phyloP scores from a whole-genome alignment of 1,140 invertebrate species.

The Pseudomyrmex dendroicus region DNA sequence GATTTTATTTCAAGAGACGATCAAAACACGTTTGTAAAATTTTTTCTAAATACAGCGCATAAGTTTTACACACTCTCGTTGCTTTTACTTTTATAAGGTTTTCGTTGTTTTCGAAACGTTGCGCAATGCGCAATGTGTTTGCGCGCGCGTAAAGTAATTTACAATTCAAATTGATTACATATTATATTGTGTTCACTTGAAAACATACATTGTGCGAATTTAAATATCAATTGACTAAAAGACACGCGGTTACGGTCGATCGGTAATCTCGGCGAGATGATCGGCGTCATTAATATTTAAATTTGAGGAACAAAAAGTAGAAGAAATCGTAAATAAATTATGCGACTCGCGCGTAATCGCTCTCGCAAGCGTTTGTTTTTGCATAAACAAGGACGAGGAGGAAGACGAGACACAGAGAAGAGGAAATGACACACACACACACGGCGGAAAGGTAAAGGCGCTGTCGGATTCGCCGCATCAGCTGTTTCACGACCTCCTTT shows the following conservation, averaged over 20 bases:
- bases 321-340: background rate
- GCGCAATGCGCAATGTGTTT: too few species aligned
- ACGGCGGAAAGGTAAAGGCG: background rate
- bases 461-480: slow-evolving; percentile 61
- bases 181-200: background rate
- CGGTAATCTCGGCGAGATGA: background rate
- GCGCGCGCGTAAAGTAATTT: too few species aligned
- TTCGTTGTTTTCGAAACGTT: too few species aligned
- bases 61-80: too few species aligned
- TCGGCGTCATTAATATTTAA: background rate
- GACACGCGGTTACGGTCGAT: background rate
- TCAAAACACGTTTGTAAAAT: too few species aligned
- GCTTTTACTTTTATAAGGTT: too few species aligned
- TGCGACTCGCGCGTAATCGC: background rate
- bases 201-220: background rate
- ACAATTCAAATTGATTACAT: background rate
- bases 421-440: background rate
- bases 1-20: too few species aligned
- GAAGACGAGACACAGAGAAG: background rate
- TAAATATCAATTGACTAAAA: background rate
- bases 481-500: slow-evolving; percentile 79
- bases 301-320: background rate
- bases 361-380: background rate
- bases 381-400: background rate
- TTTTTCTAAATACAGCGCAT: too few species aligned